These are phyloP conservation scores for Toxotes lorentzi DNA, from an alignment of 2,797 vertebrate genomes.

Conservation along the genomic window DNA sequence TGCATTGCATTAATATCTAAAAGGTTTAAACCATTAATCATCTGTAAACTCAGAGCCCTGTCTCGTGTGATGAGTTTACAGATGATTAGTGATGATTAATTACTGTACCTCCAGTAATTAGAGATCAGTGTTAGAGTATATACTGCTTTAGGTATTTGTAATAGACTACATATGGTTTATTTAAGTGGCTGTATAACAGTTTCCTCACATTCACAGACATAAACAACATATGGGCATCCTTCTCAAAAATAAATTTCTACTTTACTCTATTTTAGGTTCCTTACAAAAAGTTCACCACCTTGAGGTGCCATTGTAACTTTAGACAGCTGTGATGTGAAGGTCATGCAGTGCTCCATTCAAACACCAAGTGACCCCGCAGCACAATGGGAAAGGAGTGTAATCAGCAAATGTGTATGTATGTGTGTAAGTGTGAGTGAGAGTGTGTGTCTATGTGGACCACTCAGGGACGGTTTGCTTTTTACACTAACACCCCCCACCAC, in stretches of 20 bases:
- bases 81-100: too few species aligned
- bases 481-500: conserved; percentile 56
- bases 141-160: neutral
- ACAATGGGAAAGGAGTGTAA: conserved; percentile 61
- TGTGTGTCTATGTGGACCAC: conserved; percentile 34
- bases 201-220: neutral
- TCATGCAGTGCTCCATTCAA: conserved; percentile 53
- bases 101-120: neutral
- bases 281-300: conserved; percentile 20
- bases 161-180: neutral
- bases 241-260: neutral
- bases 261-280: conserved; percentile 20
- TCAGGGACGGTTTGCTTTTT: conserved; percentile 72
- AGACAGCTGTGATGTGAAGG: conserved; percentile 57
- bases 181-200: too few species aligned
- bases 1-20: neutral
- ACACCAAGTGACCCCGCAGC: conserved; percentile 41
- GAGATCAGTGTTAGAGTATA: neutral
- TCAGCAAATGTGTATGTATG: conserved; percentile 41
- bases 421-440: neutral
- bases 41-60: neutral
- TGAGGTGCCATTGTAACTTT: conserved; percentile 42
- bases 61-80: too few species aligned
- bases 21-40: neutral
- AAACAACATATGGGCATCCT: neutral